Percentiles rank a stretch among this genome's conserved stretches.
phyloP scores from a whole-genome alignment of 2,113 vertebrate species.

The Spea bombifrons region DNA sequence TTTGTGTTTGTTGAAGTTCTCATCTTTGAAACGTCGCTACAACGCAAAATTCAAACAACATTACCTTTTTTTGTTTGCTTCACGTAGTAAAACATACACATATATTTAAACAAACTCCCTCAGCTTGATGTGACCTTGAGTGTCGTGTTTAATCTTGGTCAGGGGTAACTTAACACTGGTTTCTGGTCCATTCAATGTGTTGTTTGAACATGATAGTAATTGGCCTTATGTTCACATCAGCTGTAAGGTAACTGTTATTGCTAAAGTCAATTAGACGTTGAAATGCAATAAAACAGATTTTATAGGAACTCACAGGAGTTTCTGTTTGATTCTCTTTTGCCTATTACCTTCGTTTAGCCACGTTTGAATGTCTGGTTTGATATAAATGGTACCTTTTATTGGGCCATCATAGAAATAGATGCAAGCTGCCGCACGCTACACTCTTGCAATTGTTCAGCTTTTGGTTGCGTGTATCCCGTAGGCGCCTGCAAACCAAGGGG shows the following conservation, averaged over 20 bases:
- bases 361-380: constrained; percentile 19
- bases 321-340: constrained; percentile 30
- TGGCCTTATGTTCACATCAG: neutral
- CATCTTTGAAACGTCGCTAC: too few relatives aligned
- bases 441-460: too few relatives aligned
- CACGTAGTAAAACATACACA: neutral
- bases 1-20: too few relatives aligned
- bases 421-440: too few relatives aligned
- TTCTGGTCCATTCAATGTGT: neutral
- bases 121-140: constrained; percentile 23
- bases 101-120: constrained; percentile 11
- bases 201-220: constrained; percentile 20
- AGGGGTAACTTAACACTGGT: constrained; percentile 3
- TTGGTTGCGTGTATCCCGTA: too few relatives aligned
- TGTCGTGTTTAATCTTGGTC: constrained; percentile 35
- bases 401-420: neutral
- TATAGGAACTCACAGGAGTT: constrained; percentile 14
- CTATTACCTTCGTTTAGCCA: constrained; percentile 14
- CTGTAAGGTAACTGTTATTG: constrained; percentile 22
- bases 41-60: too few relatives aligned
- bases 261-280: constrained; percentile 36
- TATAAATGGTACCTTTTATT: too few relatives aligned
- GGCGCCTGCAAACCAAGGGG: too few relatives aligned
- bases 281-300: constrained; percentile 41
- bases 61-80: too few relatives aligned